Conservation (phyloP, 2,113 vertebrate genomes). For the Martes martes region DNA sequence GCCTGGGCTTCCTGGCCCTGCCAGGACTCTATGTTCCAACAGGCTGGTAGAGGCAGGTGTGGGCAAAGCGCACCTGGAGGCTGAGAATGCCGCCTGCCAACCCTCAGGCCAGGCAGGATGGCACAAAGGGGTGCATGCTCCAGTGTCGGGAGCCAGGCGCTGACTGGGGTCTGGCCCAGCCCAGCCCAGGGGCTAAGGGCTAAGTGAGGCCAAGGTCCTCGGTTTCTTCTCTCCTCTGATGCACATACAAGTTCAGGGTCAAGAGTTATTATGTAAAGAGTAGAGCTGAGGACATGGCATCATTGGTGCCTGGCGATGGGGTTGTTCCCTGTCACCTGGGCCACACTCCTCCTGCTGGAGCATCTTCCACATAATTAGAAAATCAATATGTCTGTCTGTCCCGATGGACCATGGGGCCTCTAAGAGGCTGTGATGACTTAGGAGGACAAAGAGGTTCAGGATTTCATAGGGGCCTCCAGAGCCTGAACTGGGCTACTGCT, state of each 20-base stretch:
- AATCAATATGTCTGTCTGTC: neutral
- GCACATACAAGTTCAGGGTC: neutral
- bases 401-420: neutral
- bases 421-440: neutral
- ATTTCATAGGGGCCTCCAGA: neutral
- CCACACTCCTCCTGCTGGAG: neutral
- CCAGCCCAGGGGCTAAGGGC: neutral
- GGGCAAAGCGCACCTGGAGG: neutral
- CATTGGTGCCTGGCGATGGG: no score
- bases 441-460: neutral
- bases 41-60: conserved; percentile 20
- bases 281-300: accelerated
- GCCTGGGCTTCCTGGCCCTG: neutral
- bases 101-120: neutral
- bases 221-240: neutral
- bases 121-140: accelerated
- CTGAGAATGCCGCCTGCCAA: neutral
- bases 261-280: neutral
- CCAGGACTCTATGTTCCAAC: neutral
- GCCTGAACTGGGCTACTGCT: neutral
- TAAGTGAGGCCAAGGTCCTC: neutral
- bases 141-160: accelerated
- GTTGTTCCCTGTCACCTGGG: no score
- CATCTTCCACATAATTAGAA: neutral
- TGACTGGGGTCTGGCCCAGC: neutral